Base-by-base conservation (phyloP, 92 coral and sea anemone species). In the Virgularia gustaviana region DNA sequence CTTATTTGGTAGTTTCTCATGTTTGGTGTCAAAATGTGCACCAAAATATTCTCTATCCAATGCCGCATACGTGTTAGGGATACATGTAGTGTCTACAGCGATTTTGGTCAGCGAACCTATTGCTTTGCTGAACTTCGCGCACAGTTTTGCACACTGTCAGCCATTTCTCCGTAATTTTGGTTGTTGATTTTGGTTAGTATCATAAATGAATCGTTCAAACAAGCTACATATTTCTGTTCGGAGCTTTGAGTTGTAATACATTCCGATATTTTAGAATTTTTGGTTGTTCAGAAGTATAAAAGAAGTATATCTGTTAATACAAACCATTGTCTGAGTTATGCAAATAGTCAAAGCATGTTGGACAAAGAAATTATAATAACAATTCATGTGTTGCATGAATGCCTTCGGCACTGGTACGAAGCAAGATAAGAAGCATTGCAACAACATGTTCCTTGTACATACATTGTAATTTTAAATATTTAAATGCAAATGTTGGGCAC, bases 351-450 rank as follows among this genome's bases (percentile, higher is more conserved):
- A 32, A 25, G 78, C 49, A 0, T 57, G 22, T 73, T 68, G 45
- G 70, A 37, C 44, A 37, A 31, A 18, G 78, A 73, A 73, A 29
- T 37, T 73, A 33, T 73, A 25, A 0, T 73, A 24, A 73, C 58
- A 18, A 57, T 72, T 33, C 66, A 57, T 65, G 32, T 73, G 52
- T 28, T 28, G 37, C 24, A 73, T 30, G 65, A 57, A 19, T 35
- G 23, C 36, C 36, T 73, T 27, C 60, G 49, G 68, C 78, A 73
- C 24, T 73, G 78, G 78, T 39, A 73, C 51, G 78, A 57, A 41
- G 52, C 27, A 57, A 36, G 63, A 73, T 45, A 57, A 8, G 43
- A 1, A 65, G 55, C 55, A 47, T 47, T 47, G 55, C 8, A 15
- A 5, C 55, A 47, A 4, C 55, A 47, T 47, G 11, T 56, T 18